phyloP scores from a whole-genome alignment of 2,888 invertebrate species.

The Gari tellinella region DNA sequence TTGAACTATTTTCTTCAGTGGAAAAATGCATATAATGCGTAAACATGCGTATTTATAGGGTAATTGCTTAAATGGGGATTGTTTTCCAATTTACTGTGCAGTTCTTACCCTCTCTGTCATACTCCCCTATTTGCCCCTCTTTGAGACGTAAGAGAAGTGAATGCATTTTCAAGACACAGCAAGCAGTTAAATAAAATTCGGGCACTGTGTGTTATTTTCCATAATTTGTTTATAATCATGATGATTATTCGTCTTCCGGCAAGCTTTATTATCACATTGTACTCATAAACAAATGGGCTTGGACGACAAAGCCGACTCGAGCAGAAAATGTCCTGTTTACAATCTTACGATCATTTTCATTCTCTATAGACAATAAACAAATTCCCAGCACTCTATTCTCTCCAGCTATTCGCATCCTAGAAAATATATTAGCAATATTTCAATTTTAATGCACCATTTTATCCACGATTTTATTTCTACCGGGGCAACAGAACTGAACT shows the following conservation, averaged over 20 bases:
- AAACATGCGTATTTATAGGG: no score
- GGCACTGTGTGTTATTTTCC: conserved; percentile 15
- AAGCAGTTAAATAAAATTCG: no score
- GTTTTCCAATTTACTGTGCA: no score
- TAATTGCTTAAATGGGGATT: no score
- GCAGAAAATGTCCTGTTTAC: neutral
- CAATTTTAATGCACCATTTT: conserved; percentile 31
- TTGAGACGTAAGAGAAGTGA: no score
- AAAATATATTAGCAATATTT: conserved; percentile 44
- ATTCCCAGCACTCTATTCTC: conserved; percentile 1
- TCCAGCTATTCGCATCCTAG: conserved; percentile 7
- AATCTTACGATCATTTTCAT: conserved; percentile 16
- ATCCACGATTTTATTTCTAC: conserved; percentile 6
- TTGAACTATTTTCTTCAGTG: no score
- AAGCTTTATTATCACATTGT: conserved; percentile 37
- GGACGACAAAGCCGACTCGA: neutral
- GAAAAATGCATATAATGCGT: no score
- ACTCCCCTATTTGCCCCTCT: no score
- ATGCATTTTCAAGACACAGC: no score
- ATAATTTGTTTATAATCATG: conserved; percentile 56
- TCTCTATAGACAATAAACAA: conserved; percentile 22
- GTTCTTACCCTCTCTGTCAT: no score
- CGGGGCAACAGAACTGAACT: neutral
- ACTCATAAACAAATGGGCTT: conserved; percentile 35
- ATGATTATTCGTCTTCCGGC: conserved; percentile 38